Evolutionary conservation across 1,140 invertebrate genomes (phyloP).

Genomic region (Vollenhovia emeryi): DNA sequence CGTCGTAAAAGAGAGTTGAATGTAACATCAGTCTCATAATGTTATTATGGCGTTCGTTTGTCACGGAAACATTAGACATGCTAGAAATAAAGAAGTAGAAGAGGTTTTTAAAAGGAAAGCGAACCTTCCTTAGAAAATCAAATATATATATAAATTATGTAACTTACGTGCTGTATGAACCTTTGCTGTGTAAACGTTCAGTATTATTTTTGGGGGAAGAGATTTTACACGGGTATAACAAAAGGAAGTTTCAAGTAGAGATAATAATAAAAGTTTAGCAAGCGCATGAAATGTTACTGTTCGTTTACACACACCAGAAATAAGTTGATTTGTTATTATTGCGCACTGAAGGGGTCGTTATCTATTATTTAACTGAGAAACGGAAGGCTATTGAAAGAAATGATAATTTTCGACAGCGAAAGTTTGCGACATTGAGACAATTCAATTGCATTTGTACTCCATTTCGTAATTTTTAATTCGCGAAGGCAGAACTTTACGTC

Average conservation of each 20-base stretch:
- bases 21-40: slow-evolving; percentile 5
- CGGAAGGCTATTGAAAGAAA: not conserved
- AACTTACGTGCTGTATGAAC: not conserved
- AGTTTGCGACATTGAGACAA: not conserved
- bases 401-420: not conserved
- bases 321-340: not conserved
- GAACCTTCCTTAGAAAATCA: not conserved
- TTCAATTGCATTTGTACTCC: not conserved
- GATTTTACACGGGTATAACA: not conserved
- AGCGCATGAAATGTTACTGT: not conserved
- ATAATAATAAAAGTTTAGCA: not conserved
- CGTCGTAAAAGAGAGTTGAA: slow-evolving; percentile 23
- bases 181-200: not conserved
- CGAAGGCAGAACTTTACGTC: not conserved
- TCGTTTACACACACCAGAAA: not conserved
- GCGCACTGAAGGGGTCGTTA: not conserved
- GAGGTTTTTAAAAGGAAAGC: not conserved
- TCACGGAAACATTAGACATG: not conserved
- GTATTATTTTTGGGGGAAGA: not conserved
- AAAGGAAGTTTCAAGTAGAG: not conserved
- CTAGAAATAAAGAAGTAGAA: not conserved
- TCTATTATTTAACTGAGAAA: not conserved
- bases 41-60: slow-evolving; percentile 18
- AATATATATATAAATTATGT: no score
- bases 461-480: slow-evolving; percentile 15